Conservation (phyloP, 1,140 invertebrate genomes). For the Zaprionus kolodkinae region DNA sequence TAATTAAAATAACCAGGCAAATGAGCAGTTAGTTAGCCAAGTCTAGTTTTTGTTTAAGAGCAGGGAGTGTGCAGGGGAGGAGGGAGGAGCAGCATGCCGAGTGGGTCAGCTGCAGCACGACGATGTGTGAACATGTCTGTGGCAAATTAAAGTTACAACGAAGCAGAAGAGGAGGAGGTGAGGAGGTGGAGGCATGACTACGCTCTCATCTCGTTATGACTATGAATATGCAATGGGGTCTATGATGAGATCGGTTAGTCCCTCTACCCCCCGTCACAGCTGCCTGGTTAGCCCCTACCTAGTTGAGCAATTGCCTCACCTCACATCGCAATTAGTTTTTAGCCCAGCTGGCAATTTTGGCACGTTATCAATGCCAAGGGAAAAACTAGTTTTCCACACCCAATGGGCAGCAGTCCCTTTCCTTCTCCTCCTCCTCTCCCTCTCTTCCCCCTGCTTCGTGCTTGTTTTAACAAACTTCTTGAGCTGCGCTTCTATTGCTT, state of each 20-base stretch:
- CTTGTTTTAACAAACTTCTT: conserved; percentile 55
- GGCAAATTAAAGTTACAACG: conserved; percentile 46
- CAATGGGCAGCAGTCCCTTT: conserved; percentile 6
- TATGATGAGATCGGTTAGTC: conserved; percentile 47
- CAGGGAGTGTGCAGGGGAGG: background rate
- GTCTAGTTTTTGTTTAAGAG: background rate
- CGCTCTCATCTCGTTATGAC: conserved; percentile 51
- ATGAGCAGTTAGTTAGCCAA: conserved; percentile 62
- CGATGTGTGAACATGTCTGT: conserved; percentile 46
- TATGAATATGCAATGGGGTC: conserved; percentile 70
- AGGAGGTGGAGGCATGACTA: no score
- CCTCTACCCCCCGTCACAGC: no score
- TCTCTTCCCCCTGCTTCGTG: conserved; percentile 40
- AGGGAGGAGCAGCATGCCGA: background rate
- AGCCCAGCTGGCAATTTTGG: conserved; percentile 63
- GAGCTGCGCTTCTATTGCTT: conserved; percentile 32
- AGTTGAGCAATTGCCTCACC: conserved; percentile 32
- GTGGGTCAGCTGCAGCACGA: conserved; percentile 48
- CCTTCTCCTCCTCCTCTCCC: background rate
- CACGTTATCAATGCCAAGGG: conserved; percentile 41
- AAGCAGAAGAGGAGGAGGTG: background rate
- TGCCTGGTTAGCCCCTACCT: background rate
- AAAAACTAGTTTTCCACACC: conserved; percentile 66
- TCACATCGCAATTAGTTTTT: conserved; percentile 61
- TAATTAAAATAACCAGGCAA: conserved; percentile 76